phyloP scores from a whole-genome alignment of 1,140 invertebrate genomes.

The Halesus radiatus region DNA sequence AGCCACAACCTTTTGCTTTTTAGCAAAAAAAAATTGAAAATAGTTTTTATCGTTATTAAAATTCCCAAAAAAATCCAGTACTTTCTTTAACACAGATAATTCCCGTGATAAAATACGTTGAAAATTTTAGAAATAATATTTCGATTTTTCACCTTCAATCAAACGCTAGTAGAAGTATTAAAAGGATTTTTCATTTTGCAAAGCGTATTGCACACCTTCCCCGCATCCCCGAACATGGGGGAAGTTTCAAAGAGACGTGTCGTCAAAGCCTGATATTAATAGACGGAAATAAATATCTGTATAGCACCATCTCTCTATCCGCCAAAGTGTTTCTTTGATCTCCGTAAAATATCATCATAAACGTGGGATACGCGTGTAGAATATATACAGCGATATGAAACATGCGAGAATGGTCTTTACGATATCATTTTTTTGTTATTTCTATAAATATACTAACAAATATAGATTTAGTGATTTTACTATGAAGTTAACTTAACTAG shows the following conservation, averaged over 20 bases:
- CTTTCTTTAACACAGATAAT: background rate
- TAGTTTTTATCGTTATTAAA: too few species aligned
- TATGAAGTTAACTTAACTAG: too few species aligned
- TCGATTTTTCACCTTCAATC: background rate
- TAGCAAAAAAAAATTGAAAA: too few species aligned
- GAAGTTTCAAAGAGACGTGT: slow-evolving; percentile 25
- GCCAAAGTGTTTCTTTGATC: slow-evolving; percentile 28
- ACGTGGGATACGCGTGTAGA: background rate
- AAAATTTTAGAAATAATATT: background rate
- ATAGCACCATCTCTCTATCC: background rate
- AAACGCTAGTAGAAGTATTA: background rate
- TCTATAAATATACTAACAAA: too few species aligned
- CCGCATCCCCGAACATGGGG: background rate
- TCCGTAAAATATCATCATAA: slow-evolving; percentile 23
- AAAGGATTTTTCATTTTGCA: background rate
- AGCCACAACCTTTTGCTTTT: too few species aligned
- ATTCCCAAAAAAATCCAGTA: background rate
- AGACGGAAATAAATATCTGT: slow-evolving; percentile 24
- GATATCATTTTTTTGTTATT: too few species aligned
- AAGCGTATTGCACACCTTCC: slow-evolving; percentile 3
- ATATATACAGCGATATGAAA: too few species aligned
- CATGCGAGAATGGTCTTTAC: too few species aligned
- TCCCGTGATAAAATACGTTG: background rate
- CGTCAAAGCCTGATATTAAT: slow-evolving; percentile 21
- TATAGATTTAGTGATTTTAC: too few species aligned